These are phyloP conservation scores for Lymantria monacha DNA, from an alignment of 2,888 invertebrate genomes.

Conservation along the genomic window DNA sequence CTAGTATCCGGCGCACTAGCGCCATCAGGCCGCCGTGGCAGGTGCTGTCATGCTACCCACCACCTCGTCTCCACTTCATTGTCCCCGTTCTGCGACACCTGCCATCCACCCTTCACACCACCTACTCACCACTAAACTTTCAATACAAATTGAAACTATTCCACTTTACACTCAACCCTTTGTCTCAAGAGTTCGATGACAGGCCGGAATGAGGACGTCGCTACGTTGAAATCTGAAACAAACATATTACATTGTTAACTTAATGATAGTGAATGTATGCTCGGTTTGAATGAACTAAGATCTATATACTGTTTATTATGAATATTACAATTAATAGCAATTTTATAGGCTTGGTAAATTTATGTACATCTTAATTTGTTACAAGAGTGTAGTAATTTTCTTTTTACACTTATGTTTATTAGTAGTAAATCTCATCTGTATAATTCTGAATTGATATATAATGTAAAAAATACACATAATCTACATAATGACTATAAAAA, in stretches of 20 bases:
- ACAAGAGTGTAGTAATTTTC: too few relatives aligned
- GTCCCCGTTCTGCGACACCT: constrained; percentile 45
- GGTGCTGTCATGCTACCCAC: constrained; percentile 80
- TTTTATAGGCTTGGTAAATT: neutral
- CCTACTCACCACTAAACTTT: constrained; percentile 45
- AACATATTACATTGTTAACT: constrained; percentile 39
- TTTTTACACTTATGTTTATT: too few relatives aligned
- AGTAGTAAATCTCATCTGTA: too few relatives aligned
- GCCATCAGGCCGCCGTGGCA: constrained; percentile 89
- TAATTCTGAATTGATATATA: too few relatives aligned
- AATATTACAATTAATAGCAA: neutral
- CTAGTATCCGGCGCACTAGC: constrained; percentile 92
- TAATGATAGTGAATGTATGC: constrained; percentile 22
- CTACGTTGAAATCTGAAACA: constrained; percentile 54
- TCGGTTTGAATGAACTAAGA: constrained; percentile 18
- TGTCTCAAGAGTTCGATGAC: constrained; percentile 32
- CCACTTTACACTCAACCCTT: constrained; percentile 47
- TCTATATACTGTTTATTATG: constrained; percentile 4
- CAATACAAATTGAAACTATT: constrained; percentile 56
- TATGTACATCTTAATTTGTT: constrained; percentile 34
- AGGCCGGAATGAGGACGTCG: constrained; percentile 34
- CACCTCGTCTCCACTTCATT: constrained; percentile 60
- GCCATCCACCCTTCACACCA: constrained; percentile 41
- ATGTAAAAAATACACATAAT: too few relatives aligned
- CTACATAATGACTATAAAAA: too few relatives aligned